A percentile compares a stretch with the other conserved stretches of the same genome.
Conservation (phyloP, 2,888 invertebrate genomes). For the Latrodectus elegans region DNA sequence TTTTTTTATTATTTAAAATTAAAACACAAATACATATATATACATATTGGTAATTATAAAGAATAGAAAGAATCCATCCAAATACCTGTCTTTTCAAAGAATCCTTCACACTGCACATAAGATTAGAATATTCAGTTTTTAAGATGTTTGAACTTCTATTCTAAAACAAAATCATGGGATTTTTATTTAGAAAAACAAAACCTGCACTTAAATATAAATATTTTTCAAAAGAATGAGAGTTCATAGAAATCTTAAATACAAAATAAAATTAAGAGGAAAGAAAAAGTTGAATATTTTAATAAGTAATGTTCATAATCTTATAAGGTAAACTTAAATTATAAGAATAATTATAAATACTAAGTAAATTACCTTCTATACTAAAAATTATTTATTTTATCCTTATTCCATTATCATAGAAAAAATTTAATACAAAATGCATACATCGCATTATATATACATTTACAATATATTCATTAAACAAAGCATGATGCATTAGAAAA, state of each 20-base stretch:
- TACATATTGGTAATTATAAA: neutral
- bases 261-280: neutral
- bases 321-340: too few species aligned
- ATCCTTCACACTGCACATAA: slow-evolving; percentile 42
- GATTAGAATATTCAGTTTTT: slow-evolving; percentile 43
- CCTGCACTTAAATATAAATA: too few species aligned
- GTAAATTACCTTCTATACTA: too few species aligned
- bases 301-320: too few species aligned
- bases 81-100: slow-evolving; percentile 47
- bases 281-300: neutral
- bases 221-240: neutral
- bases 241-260: neutral
- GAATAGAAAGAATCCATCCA: neutral
- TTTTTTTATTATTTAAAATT: neutral
- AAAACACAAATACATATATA: neutral
- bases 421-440: too few species aligned
- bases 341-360: too few species aligned
- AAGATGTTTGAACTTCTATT: slow-evolving; percentile 20
- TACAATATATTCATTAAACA: too few species aligned
- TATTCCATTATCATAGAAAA: too few species aligned
- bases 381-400: too few species aligned
- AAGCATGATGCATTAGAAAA: too few species aligned
- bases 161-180: slow-evolving; percentile 5
- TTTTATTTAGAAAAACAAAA: neutral
- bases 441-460: too few species aligned